A percentile compares a stretch with the other conserved stretches of the same genome.
Evolutionary conservation across 2,888 invertebrate species (phyloP).

Genomic region (Drosophila paranaensis): DNA sequence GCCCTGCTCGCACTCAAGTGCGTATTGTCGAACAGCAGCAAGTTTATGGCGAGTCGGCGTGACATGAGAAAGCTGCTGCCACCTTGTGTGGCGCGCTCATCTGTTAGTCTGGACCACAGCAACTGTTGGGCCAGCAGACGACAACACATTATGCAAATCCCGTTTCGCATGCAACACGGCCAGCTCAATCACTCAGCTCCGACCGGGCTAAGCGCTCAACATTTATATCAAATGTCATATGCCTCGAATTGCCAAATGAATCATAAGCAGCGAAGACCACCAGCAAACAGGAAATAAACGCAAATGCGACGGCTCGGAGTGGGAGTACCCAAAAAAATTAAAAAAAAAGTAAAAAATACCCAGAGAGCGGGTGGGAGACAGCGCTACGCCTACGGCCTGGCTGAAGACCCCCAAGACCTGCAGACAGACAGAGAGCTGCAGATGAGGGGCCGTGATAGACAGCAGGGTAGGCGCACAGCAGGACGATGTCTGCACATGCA

Average conservation of each 20-base stretch:
- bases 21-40: conserved; percentile 34
- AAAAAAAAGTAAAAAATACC: not conserved
- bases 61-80: conserved; percentile 61
- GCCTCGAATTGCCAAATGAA: conserved; percentile 78
- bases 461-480: conserved; percentile 26
- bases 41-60: conserved; percentile 63
- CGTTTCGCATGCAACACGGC: conserved; percentile 28
- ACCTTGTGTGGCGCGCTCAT: conserved; percentile 38
- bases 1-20: conserved; percentile 35
- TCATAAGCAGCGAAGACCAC: conserved; percentile 70
- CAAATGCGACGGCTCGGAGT: conserved; percentile 42
- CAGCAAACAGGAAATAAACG: conserved; percentile 79
- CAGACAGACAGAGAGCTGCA: conserved; percentile 28
- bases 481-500: conserved; percentile 56
- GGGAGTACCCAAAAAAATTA: conserved; percentile 53
- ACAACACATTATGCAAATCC: conserved; percentile 72
- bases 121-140: conserved; percentile 3
- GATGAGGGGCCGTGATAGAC: conserved; percentile 35
- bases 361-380: conserved; percentile 16
- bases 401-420: conserved; percentile 37
- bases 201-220: conserved; percentile 45
- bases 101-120: conserved; percentile 66
- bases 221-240: conserved; percentile 79
- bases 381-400: conserved; percentile 55
- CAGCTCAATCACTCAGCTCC: conserved; percentile 55